These are phyloP conservation scores for Catostomus latipinnis DNA, from an alignment of 2,797 vertebrate genomes.

Conservation along the genomic window DNA sequence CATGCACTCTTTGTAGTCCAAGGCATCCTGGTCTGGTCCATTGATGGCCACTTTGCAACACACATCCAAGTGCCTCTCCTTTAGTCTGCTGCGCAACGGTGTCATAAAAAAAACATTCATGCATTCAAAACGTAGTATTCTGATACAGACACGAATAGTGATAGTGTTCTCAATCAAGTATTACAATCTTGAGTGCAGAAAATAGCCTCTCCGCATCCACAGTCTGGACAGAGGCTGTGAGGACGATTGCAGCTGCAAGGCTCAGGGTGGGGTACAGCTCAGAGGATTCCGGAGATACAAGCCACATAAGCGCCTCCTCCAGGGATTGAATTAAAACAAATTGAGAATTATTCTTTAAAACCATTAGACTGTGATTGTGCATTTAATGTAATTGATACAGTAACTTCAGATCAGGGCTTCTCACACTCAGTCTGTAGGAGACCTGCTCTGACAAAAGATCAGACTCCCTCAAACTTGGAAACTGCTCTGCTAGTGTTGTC, in stretches of 20 bases:
- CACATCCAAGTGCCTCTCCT: slow-evolving; percentile 28
- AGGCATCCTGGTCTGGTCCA: slow-evolving; percentile 26
- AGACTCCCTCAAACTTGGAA: no score
- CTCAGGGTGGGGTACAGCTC: slow-evolving; percentile 32
- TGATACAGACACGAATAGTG: slow-evolving; percentile 1
- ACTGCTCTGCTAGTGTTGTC: no score
- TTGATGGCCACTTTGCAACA: slow-evolving; percentile 27
- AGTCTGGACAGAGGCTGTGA: slow-evolving; percentile 32
- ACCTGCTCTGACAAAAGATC: no score
- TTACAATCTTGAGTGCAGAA: slow-evolving; percentile 28
- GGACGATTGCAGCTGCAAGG: slow-evolving; percentile 23
- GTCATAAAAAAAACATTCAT: slow-evolving; percentile 14
- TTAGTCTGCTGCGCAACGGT: slow-evolving; percentile 23
- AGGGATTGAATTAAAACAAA: not conserved
- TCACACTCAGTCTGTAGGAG: no score
- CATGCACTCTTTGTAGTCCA: slow-evolving; percentile 37
- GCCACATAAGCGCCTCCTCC: slow-evolving; percentile 43
- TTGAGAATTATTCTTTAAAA: not conserved
- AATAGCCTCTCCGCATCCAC: slow-evolving; percentile 25
- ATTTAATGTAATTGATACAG: not conserved
- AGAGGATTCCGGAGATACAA: slow-evolving; percentile 30
- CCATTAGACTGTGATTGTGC: not conserved
- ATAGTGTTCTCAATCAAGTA: slow-evolving; percentile 27
- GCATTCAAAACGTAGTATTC: slow-evolving; percentile 26
- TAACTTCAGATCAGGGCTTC: not conserved